Base-by-base conservation (phyloP, 2,888 invertebrate species). In the Cantharis rustica region DNA sequence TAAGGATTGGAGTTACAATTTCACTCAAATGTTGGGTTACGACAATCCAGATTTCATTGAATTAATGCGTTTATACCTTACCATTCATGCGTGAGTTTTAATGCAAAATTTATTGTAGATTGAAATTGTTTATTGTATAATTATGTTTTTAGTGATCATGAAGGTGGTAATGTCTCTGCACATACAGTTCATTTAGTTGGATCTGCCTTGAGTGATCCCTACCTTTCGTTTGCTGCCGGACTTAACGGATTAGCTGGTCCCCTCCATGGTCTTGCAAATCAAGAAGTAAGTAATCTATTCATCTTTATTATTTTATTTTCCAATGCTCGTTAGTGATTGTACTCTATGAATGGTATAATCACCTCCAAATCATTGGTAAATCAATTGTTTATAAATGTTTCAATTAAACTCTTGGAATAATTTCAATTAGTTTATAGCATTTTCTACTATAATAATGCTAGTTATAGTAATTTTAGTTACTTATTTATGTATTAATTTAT, bases 81-180 rank as follows among this genome's bases (percentile, higher is more conserved):
- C 97, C 77, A 97, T 98, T 84, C 97, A 98, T 91, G 92, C 91
- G 92, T 92, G 85, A 79, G 71, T 68, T 61, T 16, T 15, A 68
- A 68, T n/a, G 4, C 15, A 68, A 13, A 68, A 5, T 68, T 10
- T 68, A 26, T 11, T n/a, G 13, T 64, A 11, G 3, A 17, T 20
- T 4, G 7, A 20, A 31, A 64, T 20, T 27, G 61, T 20, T 62
- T 69, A 68, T 69, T 66, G 23, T 61, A 61, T 72, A 11, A 62
- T 73, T 80, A 23, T 23, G 23, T 79, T 85, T 87, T 31, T 86
- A 95, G 95, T 90, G 98, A 98, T 88, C 98, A 98, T 89, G 98
- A 98, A 89, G 97, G 98, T 82, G 98, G 98, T 83, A 98, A 98
- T 88, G 98, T 98, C 7, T 97, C 96, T 10, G 98, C 98, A 2